Percentiles rank a stretch among this genome's conserved stretches.
These are phyloP conservation scores for Pristionchus japonicus DNA, from an alignment of 2,888 invertebrate species.

Conservation along the genomic window DNA sequence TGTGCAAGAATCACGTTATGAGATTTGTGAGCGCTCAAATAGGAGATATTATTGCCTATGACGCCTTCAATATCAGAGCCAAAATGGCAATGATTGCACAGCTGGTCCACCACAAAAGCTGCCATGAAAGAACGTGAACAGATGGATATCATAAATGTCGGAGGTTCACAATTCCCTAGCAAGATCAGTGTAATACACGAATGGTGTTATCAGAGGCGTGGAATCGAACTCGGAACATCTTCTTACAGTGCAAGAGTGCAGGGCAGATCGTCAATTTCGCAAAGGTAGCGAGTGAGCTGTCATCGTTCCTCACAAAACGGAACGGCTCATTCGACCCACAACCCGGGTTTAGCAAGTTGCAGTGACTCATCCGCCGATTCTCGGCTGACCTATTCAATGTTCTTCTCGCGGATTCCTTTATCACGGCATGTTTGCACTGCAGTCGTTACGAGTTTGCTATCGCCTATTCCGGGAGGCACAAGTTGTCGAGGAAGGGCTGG, in stretches of 20 bases:
- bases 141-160: too few species aligned
- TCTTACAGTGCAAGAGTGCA: background rate
- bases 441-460: background rate
- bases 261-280: background rate
- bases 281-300: background rate
- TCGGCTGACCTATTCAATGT: conserved; percentile 15
- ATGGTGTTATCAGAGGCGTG: background rate
- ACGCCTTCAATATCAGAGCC: too few species aligned
- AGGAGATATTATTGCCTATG: background rate
- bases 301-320: background rate
- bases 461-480: conserved; percentile 1
- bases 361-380: background rate
- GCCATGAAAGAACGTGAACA: background rate
- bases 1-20: too few species aligned
- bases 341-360: background rate
- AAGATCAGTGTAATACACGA: too few species aligned
- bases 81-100: background rate
- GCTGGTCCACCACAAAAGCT: background rate
- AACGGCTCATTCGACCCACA: background rate
- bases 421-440: background rate
- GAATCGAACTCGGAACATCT: background rate
- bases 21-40: too few species aligned
- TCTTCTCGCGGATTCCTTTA: background rate
- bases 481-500: too few species aligned
- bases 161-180: too few species aligned